Percentiles rank a stretch among this genome's conserved stretches.
Evolutionary conservation across 2,888 invertebrate species (phyloP).

Genomic region (Tortricodes alternella): DNA sequence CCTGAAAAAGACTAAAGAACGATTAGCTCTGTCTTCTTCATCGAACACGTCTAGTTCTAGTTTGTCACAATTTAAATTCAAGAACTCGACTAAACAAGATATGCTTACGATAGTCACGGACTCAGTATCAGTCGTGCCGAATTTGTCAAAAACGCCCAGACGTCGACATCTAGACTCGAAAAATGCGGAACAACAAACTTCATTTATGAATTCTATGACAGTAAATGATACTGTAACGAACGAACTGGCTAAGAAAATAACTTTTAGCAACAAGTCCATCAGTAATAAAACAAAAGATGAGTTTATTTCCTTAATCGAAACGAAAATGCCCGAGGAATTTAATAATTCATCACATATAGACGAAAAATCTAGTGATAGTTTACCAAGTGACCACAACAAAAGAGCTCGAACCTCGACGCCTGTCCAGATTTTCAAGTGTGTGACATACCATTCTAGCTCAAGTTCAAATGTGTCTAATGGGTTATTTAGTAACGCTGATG

Average conservation of each 20-base stretch:
- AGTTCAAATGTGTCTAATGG: conserved; percentile 75
- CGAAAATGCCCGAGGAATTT: conserved; percentile 72
- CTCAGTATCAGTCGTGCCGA: conserved; percentile 53
- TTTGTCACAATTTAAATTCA: conserved; percentile 61
- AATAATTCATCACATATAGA: conserved; percentile 50
- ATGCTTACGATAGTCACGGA: conserved; percentile 56
- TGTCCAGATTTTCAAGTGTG: conserved; percentile 73
- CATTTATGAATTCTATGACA: conserved; percentile 65
- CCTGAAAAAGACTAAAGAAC: conserved; percentile 85
- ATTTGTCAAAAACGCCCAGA: conserved; percentile 43
- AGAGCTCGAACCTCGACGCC: conserved; percentile 84
- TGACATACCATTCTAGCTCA: conserved; percentile 71
- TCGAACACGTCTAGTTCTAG: conserved; percentile 74
- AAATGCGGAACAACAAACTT: conserved; percentile 66
- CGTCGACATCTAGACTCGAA: conserved; percentile 49
- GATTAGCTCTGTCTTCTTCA: conserved; percentile 83
- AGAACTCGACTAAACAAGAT: conserved; percentile 53
- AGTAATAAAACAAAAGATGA: conserved; percentile 60
- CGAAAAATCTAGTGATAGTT: conserved; percentile 52
- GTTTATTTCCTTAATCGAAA: conserved; percentile 70
- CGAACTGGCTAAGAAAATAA: conserved; percentile 72
- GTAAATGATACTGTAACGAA: conserved; percentile 76
- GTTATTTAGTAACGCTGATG: conserved; percentile 77
- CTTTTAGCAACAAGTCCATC: conserved; percentile 63
- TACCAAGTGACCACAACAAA: conserved; percentile 50